Base-by-base conservation (phyloP, 2,113 vertebrate genomes). In the Jaculus jaculus region DNA sequence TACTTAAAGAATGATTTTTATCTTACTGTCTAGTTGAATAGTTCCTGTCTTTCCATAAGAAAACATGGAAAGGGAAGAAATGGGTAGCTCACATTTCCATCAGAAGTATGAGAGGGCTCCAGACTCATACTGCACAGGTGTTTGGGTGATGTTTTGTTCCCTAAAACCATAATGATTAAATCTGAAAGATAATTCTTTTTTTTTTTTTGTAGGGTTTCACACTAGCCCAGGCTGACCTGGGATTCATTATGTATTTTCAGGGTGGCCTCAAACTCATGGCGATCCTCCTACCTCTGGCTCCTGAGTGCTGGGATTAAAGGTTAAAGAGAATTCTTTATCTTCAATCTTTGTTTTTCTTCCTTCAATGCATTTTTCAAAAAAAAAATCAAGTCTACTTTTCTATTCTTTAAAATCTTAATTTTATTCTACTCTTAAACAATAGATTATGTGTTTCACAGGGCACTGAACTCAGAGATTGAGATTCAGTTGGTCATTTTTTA, bases 381-480 rank as follows among this genome's bases (percentile, higher is more conserved):
- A 32, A 95, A 87, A 91, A n/a, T 26, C 81, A 84, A 87, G 72
- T 74, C 61, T 5, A 63, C 69, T 82, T 95, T 60, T 83, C 39
- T 65, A 54, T 84, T 80, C 87, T 84, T 71, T 81, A 3, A 12
- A 66, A 79, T 24, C 26, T 66, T 90, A 69, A 81, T 86, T 96
- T 88, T 65, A 11, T 95, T 84, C 47, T 23, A 85, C 69, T 93
- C 58, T 79, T 84, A 75, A 94, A 83, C 11, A 10, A 89, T 65
- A 83, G n/a, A 91, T 28, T 23, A 75, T 75, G 63, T 72, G 65
- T 90, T 96, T 94, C 78, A 61, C 28, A 93, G 93, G 51, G 89
- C 24, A 61, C 68, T 61, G 11, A 94, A 81, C 90, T 73, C 90
- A 78, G 39, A 91, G n/a, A 79, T 66, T 93, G 47, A 79, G 73